Percentiles rank a stretch among this genome's conserved stretches.
phyloP scores from a whole-genome alignment of 2,888 invertebrate genomes.

The Tipula helvola region DNA sequence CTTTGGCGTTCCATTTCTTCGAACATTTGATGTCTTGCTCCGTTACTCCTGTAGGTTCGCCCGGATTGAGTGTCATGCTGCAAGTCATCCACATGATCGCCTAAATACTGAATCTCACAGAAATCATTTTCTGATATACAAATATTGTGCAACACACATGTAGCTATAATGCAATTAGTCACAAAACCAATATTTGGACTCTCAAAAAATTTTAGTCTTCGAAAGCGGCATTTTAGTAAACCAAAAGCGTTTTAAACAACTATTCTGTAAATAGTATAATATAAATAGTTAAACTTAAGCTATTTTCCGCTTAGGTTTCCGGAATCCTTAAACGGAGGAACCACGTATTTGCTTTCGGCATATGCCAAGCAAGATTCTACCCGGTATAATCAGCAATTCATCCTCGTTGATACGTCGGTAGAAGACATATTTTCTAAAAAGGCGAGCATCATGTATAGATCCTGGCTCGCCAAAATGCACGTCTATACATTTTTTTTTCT shows the following conservation, averaged over 20 bases:
- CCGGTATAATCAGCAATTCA: no score
- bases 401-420: no score
- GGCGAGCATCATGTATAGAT: slow-evolving; percentile 20
- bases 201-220: slow-evolving; percentile 21
- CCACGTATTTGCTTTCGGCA: slow-evolving; percentile 14
- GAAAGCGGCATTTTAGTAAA: slow-evolving; percentile 21
- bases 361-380: slow-evolving; percentile 24
- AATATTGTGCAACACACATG: slow-evolving; percentile 19
- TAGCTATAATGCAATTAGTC: slow-evolving; percentile 17
- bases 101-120: background rate
- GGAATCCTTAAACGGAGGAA: slow-evolving; percentile 23
- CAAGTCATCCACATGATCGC: background rate
- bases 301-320: slow-evolving; percentile 21
- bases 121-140: background rate
- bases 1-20: no score
- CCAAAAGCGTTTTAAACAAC: slow-evolving; percentile 23
- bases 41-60: no score
- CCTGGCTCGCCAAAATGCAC: slow-evolving; percentile 12
- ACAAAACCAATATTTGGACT: slow-evolving; percentile 16
- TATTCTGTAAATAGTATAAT: no score
- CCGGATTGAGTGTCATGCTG: no score
- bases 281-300: slow-evolving; percentile 20
- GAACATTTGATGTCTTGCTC: no score
- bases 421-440: slow-evolving; percentile 17
- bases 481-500: no score